Evolutionary conservation across 2,888 invertebrate genomes (phyloP).

Genomic region (Pseudanteris insignis): DNA sequence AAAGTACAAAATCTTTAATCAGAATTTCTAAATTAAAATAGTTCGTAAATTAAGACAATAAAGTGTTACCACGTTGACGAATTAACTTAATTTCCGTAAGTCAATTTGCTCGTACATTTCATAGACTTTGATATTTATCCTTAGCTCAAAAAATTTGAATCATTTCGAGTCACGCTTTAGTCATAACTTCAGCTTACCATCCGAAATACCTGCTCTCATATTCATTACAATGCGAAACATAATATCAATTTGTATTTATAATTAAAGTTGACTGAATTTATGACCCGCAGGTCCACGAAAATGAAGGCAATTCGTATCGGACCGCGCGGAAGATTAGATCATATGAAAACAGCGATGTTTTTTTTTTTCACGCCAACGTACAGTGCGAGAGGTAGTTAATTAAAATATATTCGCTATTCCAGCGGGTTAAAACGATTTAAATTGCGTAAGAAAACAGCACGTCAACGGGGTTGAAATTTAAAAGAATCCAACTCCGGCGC

Average conservation of each 20-base stretch:
- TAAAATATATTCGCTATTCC: conserved; percentile 2
- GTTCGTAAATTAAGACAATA: no score
- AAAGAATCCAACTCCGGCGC: conserved; percentile 3
- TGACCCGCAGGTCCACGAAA: conserved; percentile 3
- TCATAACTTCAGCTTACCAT: neutral
- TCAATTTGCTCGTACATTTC: no score
- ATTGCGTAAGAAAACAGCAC: conserved; percentile 1
- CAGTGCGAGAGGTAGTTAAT: conserved; percentile 5
- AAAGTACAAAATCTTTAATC: no score
- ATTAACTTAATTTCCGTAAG: no score
- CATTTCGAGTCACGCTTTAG: neutral
- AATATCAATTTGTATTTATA: conserved; percentile 31
- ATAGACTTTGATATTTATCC: no score
- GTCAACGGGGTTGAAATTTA: neutral
- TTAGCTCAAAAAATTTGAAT: no score
- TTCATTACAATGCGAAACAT: conserved; percentile 16
- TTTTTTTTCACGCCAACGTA: conserved; percentile 4
- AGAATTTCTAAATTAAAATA: no score
- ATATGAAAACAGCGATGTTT: conserved; percentile 9
- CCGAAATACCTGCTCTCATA: conserved; percentile 1
- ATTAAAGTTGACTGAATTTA: conserved; percentile 17
- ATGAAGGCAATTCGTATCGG: conserved; percentile 20
- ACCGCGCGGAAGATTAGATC: conserved; percentile 21
- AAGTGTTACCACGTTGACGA: no score
- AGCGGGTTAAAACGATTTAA: conserved; percentile 2